Evolutionary conservation across 2,113 vertebrate genomes (phyloP), one percentile per base, ranked within the genome.

Genomic region (Gasterosteus aculeatus): DNA sequence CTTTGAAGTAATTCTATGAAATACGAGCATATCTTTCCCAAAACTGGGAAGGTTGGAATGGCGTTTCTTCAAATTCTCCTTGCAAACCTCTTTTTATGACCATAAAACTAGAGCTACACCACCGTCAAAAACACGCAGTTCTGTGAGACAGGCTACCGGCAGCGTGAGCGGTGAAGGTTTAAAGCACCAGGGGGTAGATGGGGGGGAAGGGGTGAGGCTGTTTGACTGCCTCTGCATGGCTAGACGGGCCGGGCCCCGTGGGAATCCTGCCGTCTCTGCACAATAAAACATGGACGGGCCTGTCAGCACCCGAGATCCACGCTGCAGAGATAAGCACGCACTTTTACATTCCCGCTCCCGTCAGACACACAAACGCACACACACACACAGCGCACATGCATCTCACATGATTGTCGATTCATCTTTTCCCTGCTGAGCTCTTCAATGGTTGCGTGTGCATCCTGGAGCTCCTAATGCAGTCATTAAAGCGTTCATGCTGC

Each of bases 251-350:
- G 47, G 65, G 69, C 83, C 83, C 82, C 67, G 7, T 69, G 80
- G 89, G 89, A 89, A 87, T 88, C 58, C 56, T 11, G 16, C 60
- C 51, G 63, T 86, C 73, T 88, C 81, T 83, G 83, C 83, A 87
- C 88, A 89, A 89, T 91, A 92, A 93, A 93, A 91, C 87, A 92
- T 74, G 80, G 91, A 85, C 64, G 87, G 87, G 81, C 89, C 90
- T 92, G 91, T 93, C 92, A 91, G 86, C 89, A 60, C 84, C 78
- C 60, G 53, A 84, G 85, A 91, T 87, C 85, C 91, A 91, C 72
- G 47, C 83, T 57, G 71, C 62, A 84, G 81, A 92, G 89, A 92
- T 88, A 92, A 92, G 87, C 81, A 86, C 71, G 42, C 82, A 76
- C 64, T 83, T 86, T 80, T 62, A 84, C 74, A 64, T 71, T 72